phyloP scores from a whole-genome alignment of 2,797 vertebrate species.

The Xenops minutus region DNA sequence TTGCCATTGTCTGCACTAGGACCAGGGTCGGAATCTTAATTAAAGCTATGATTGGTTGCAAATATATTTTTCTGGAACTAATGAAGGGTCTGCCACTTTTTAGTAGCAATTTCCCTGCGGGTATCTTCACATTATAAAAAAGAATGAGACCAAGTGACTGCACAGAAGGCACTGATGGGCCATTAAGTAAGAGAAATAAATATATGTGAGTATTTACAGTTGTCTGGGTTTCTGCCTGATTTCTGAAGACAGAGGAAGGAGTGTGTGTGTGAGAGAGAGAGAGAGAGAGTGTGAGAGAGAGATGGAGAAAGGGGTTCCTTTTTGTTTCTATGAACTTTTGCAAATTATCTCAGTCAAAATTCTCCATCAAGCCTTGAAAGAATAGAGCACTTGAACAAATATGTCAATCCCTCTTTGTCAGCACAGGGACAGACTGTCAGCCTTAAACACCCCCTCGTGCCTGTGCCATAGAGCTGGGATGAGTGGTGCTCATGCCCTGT shows the following conservation, averaged over 20 bases:
- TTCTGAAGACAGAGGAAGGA: background rate
- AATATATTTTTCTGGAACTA: background rate
- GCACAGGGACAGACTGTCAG: background rate
- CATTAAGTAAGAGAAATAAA: background rate
- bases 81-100: background rate
- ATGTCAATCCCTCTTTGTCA: background rate
- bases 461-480: background rate
- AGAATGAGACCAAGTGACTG: background rate
- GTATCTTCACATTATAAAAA: background rate
- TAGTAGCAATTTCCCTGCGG: background rate
- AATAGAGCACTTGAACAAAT: background rate
- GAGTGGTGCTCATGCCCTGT: background rate
- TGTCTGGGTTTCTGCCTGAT: background rate
- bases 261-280: background rate
- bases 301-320: background rate
- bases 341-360: background rate
- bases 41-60: background rate
- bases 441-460: background rate
- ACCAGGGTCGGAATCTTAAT: constrained; percentile 9
- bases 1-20: background rate
- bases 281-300: too few relatives aligned
- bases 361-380: background rate
- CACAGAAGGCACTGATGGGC: background rate
- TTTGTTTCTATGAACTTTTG: background rate
- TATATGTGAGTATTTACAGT: background rate